Conservation (phyloP, 1,140 invertebrate species). For the Lamellibrachia luymesi region DNA sequence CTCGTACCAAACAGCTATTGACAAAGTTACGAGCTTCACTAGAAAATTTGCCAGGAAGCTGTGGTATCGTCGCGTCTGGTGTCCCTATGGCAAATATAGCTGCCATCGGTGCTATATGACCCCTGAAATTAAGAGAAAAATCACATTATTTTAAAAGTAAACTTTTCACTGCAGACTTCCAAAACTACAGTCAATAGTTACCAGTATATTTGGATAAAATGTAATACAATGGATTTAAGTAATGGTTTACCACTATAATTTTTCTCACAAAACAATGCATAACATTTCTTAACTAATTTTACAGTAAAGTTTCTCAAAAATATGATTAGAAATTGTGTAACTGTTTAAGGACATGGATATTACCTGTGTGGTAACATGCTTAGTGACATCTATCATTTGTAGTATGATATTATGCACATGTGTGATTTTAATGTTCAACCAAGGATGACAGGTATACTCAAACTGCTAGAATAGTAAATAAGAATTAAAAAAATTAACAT, state of each 20-base stretch:
- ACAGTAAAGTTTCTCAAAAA: not conserved
- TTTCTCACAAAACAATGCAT: too few relatives aligned
- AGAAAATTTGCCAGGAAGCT: slow-evolving; percentile 46
- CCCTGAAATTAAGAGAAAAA: slow-evolving; percentile 34
- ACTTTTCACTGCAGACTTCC: not conserved
- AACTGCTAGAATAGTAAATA: not conserved
- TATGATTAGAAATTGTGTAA: not conserved
- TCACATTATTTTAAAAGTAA: not conserved
- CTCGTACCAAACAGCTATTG: slow-evolving; percentile 46
- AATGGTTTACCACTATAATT: too few relatives aligned
- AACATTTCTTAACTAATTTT: too few relatives aligned
- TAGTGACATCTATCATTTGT: too few relatives aligned
- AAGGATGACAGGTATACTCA: too few relatives aligned
- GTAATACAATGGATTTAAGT: too few relatives aligned
- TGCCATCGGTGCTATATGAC: slow-evolving; percentile 53
- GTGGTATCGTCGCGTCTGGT: slow-evolving; percentile 43
- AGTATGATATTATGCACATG: too few relatives aligned
- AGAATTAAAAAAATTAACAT: not conserved
- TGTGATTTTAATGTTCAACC: too few relatives aligned
- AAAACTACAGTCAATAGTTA: not conserved
- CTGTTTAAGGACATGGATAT: not conserved
- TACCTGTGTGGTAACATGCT: not conserved
- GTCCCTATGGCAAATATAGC: slow-evolving; percentile 54
- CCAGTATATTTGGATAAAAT: not conserved
- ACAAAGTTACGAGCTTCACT: slow-evolving; percentile 50